Evolutionary conservation across 2,113 vertebrate genomes (phyloP), one percentile per base, ranked within the genome.

Genomic region (Toxostoma redivivum): DNA sequence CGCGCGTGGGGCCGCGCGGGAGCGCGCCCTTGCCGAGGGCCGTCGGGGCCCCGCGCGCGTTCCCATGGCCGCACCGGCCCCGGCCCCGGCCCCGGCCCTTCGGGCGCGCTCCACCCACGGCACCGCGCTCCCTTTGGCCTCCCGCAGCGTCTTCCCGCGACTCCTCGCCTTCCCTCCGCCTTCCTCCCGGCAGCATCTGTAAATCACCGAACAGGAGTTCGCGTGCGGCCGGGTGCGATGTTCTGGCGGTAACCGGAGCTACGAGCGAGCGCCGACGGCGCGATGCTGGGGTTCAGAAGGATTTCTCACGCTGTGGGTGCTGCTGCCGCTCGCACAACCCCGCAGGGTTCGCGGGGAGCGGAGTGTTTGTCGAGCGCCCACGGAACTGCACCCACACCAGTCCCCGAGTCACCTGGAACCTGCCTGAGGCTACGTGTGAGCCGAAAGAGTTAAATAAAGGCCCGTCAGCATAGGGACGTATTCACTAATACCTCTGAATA

Each of bases 361-460:
- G 15, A 4, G 13, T 3, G 19, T 20, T 45, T 8, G 35, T 4
- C 4, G 40, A 11, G 25, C 5, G 2, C 10, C 15, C 42, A 0
- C 13, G 16, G 67, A 50, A 6, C 38, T 10, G 18, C 12, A 0
- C 2, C 18, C 8, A 0, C 24, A 3, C 19, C 7, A 0, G 0
- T 51, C 3, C 9, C 23, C 1, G 6, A 7, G 25, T 4, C 7
- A 9, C 28, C 14, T 5, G 53, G 47, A 14, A 33, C 27, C 27
- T 30, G 27, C 50, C 50, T 30, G 51, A 13, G 47, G 40, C 20
- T 37, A 5, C 19, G 3, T n/a, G 33, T 20, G 35, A 73, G 40
- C 54, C 14, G 6, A 28, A 67, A 37, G 67, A 37, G 54, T 48
- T 42, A 42, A 60, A 72, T 24, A 28, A 86, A 80, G 28, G 20